Evolutionary conservation across 2,888 invertebrate genomes (phyloP), one percentile per base, ranked within the genome.

Genomic region (Leptura quadrifasciata): DNA sequence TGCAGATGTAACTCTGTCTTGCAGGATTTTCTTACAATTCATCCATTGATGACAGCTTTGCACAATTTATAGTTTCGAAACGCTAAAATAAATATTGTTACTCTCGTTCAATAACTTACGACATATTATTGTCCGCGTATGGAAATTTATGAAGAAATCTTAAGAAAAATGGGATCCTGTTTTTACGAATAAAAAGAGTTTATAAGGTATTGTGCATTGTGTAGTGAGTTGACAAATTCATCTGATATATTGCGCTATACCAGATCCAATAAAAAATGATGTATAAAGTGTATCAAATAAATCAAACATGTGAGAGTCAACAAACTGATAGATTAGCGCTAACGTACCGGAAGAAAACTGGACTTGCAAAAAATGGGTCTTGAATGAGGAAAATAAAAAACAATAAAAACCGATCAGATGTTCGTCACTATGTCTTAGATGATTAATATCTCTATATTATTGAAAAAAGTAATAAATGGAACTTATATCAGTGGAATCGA

Each of bases 401-500:
- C 64, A 75, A 70, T 74, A 78, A 78, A 78, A 78, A 78, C 64
- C 72, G 68, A 83, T 83, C 84, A 82, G 82, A 83, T 83, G 84
- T 84, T 83, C 84, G 80, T 81, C 79, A 74, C 76, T 72, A 69
- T 70, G 81, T 74, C 78, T 76, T 72, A 68, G 78, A 83, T 85
- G 85, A 86, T 86, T 85, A 85, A 86, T 86, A 83, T 74, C 79
- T 68, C 70, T 75, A 81, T 83, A 82, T 85, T 84, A 85, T 83
- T 82, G 83, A 80, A 79, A 81, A 82, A 58, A 58, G 18, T 55
- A 68, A 31, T 27, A 31, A 55, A 55, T 55, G 68, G 18, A 55
- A 31, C 35, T 18, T 63, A 17, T 55, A 55, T 27, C 55, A 17
- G 39, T 4, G 9, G 31, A 54, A 27, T 54, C 54, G 55, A 54